These are phyloP conservation scores for Aquatica leii DNA, from an alignment of 2,888 invertebrate species.

Conservation along the genomic window DNA sequence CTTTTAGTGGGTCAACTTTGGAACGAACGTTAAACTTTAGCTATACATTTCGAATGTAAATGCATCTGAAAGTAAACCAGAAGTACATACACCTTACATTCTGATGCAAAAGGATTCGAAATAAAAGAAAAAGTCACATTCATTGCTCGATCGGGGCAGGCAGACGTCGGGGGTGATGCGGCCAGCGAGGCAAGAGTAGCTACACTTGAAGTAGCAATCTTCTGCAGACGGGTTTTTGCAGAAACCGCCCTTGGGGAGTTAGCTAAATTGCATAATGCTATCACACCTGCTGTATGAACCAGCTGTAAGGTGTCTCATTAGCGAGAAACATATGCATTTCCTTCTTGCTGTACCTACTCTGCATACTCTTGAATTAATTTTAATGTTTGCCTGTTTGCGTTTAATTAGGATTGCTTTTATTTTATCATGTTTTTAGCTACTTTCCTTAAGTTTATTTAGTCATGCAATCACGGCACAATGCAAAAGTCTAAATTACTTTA, in stretches of 20 bases:
- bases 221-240: slow-evolving; percentile 40
- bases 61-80: too few relatives aligned
- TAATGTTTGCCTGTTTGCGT: not conserved
- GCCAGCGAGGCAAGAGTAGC: slow-evolving; percentile 23
- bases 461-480: too few relatives aligned
- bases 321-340: slow-evolving; percentile 31
- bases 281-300: slow-evolving; percentile 30
- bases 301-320: slow-evolving; percentile 41
- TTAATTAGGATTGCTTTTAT: not conserved
- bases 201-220: slow-evolving; percentile 41
- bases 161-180: slow-evolving; percentile 26
- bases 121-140: slow-evolving; percentile 22
- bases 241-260: slow-evolving; percentile 40
- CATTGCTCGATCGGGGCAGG: slow-evolving; percentile 28
- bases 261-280: slow-evolving; percentile 28
- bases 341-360: slow-evolving; percentile 13
- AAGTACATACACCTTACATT: slow-evolving; percentile 13
- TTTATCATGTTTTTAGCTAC: not conserved
- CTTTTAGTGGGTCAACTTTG: too few relatives aligned
- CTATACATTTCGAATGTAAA: too few relatives aligned
- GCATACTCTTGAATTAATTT: slow-evolving; percentile 17
- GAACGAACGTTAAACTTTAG: too few relatives aligned
- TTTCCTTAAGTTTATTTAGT: too few relatives aligned
- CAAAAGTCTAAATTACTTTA: too few relatives aligned
- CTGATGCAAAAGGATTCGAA: slow-evolving; percentile 7